phyloP scores from a whole-genome alignment of 2,888 invertebrate species.

The Tridacna gigas region DNA sequence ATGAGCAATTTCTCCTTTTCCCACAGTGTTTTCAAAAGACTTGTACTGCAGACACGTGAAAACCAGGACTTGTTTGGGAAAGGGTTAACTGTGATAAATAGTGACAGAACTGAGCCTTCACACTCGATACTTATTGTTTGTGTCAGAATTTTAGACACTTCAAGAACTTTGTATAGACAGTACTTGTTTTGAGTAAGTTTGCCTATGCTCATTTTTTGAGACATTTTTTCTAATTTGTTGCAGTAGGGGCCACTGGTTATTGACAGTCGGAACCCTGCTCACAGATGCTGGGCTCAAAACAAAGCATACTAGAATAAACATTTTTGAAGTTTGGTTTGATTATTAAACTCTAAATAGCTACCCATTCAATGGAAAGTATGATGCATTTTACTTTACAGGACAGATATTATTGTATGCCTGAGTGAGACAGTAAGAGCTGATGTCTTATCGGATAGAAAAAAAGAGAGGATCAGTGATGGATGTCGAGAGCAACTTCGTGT shows the following conservation, averaged over 20 bases:
- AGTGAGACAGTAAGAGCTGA: constrained; percentile 96
- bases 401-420: constrained; percentile 93
- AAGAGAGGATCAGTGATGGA: constrained; percentile 87
- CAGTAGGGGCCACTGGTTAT: no score
- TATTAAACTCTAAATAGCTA: no score
- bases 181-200: no score
- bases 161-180: no score
- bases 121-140: background rate
- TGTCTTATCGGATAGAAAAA: constrained; percentile 92
- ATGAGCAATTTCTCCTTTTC: background rate
- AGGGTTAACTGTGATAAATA: background rate
- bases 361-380: background rate
- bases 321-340: no score
- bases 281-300: no score
- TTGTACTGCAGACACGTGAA: background rate
- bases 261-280: no score
- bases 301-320: no score
- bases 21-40: background rate
- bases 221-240: no score
- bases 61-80: background rate
- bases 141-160: background rate
- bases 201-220: no score
- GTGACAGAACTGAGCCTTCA: background rate
- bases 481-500: constrained; percentile 96
- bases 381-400: constrained; percentile 72